phyloP scores from a whole-genome alignment of 2,797 vertebrate genomes.

The Cetoscarus ocellatus region DNA sequence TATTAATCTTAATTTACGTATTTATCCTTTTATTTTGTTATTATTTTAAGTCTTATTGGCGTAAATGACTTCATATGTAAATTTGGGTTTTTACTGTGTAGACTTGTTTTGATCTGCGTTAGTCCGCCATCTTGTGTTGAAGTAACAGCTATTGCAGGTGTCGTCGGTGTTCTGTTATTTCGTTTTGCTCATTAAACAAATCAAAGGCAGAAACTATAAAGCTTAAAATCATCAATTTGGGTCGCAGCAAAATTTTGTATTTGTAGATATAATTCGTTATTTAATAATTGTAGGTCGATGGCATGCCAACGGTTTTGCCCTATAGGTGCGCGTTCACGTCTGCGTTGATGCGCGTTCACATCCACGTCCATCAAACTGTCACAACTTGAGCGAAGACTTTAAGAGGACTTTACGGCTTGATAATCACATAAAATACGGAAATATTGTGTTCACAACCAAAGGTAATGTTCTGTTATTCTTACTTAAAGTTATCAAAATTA shows the following conservation, averaged over 20 bases:
- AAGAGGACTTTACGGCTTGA: not conserved
- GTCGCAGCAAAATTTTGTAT: too few species aligned
- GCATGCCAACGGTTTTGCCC: too few species aligned
- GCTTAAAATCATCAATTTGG: not conserved
- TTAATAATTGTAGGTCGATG: too few species aligned
- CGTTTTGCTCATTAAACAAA: not conserved
- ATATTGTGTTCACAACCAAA: slow-evolving; percentile 20
- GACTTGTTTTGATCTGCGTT: slow-evolving; percentile 14
- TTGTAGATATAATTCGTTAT: too few species aligned
- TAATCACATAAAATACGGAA: slow-evolving; percentile 15
- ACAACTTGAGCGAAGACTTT: not conserved
- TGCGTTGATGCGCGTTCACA: too few species aligned
- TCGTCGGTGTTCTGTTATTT: not conserved
- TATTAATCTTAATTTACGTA: too few species aligned
- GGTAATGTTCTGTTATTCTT: slow-evolving; percentile 48
- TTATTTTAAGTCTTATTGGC: too few species aligned
- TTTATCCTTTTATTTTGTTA: too few species aligned
- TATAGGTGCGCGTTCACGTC: slow-evolving; percentile 48
- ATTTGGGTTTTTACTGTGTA: too few species aligned
- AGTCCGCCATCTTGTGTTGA: slow-evolving; percentile 53
- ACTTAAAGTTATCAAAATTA: not conserved
- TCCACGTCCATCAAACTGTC: slow-evolving; percentile 9
- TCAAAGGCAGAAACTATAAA: not conserved
- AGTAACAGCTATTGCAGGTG: not conserved
- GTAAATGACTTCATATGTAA: too few species aligned